A percentile compares a stretch with the other conserved stretches of the same genome.
Conservation (phyloP, 2,797 vertebrate genomes). For the Poecilia velifera region DNA sequence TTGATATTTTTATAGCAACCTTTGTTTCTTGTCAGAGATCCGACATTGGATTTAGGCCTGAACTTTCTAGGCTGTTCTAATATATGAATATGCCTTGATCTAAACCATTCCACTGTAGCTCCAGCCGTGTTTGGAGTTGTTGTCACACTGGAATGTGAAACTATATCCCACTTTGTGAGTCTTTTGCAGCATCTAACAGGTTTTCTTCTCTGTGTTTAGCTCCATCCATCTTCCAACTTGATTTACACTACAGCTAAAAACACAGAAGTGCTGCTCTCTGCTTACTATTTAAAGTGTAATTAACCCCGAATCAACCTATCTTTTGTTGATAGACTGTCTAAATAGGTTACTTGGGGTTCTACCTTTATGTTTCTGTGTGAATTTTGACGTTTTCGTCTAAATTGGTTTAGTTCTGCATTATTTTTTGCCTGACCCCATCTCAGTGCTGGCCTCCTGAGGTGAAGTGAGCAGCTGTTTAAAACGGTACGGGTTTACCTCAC, state of each 20-base stretch:
- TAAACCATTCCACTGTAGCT: neutral
- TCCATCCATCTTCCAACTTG: neutral
- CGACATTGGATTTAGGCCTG: neutral
- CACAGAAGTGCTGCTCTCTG: neutral
- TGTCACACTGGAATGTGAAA: neutral
- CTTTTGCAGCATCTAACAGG: neutral
- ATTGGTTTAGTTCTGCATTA: no score
- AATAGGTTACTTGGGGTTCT: no score
- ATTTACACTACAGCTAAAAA: neutral
- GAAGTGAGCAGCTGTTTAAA: no score
- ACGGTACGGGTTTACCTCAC: no score
- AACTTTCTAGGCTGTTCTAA: neutral
- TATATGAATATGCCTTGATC: neutral
- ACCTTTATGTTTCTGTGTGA: no score
- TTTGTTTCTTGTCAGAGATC: neutral
- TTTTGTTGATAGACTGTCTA: no score
- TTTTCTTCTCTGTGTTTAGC: neutral
- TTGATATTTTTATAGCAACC: neutral
- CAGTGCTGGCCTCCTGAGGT: no score
- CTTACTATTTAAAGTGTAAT: neutral
- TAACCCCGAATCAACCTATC: no score
- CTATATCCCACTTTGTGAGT: neutral
- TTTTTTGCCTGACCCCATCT: no score
- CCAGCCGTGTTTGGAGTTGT: neutral
- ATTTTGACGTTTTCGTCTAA: no score